Base-by-base conservation (phyloP, 2,113 vertebrate genomes). In the Sialia sialis region DNA sequence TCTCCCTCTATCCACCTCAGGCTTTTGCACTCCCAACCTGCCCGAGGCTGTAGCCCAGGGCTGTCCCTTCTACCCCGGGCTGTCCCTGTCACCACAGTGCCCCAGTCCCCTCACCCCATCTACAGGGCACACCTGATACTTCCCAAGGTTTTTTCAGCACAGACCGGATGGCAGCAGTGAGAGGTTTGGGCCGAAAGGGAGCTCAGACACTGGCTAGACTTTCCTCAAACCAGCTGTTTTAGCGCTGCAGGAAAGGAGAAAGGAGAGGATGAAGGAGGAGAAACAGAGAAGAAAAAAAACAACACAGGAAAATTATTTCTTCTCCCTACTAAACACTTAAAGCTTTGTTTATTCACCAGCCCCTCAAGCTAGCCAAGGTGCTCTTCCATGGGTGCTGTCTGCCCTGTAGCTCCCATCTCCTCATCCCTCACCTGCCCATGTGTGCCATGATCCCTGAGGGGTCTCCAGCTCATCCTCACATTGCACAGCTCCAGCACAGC, bases 151-250 rank as follows among this genome's bases (percentile, higher is more conserved):
- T 91, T 39, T 70, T 36, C 79, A 90, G 85, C 68, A 21, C 55
- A 62, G 76, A 14, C 36, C 62, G 34, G 76, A 70, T 36, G 64
- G 51, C 77, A 46, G 52, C 1, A 1, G 36, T 36, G 66, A 43
- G 44, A 87, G 62, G 52, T 69, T 72, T 7, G 52, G 70, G 58
- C 36, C 0, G 0, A 84, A 78, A 48, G 1, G 15, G 22, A 23
- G 25, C 13, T 91, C 84, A 79, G 44, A 19, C 52, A 27, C 79
- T n/a, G 46, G 32, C n/a, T 23, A 27, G 73, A 84, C 49, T 58
- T 74, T 72, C 13, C 79, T 86, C 62, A 51, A 76, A 66, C 51
- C 52, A n/a, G 51, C 87, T 74, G 39, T 13, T 38, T 38, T 11
- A 82, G 81, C 2, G 0, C 58, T 76, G 84, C 74, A 83, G 80